Conservation (phyloP, 2,888 invertebrate species). For the Arrhopalites spinosus region DNA sequence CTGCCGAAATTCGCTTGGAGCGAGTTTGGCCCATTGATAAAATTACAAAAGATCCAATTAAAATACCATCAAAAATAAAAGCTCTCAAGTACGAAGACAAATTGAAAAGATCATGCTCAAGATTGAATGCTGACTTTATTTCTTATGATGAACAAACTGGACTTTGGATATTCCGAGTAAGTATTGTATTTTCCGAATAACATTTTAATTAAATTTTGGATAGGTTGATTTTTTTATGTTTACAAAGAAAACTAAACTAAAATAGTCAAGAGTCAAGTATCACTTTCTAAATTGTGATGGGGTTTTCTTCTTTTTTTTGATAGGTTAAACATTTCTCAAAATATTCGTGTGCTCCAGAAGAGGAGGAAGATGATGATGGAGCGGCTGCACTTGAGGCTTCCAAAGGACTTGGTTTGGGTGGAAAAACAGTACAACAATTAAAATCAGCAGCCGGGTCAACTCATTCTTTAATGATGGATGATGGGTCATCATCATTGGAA, state of each 20-base stretch:
- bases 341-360: conserved; percentile 86
- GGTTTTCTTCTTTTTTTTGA: conserved; percentile 32
- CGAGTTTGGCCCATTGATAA: conserved; percentile 93
- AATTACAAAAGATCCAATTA: conserved; percentile 76
- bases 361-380: conserved; percentile 68
- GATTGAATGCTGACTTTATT: conserved; percentile 48
- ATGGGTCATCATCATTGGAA: neutral
- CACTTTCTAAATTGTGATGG: too few relatives aligned
- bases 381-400: neutral
- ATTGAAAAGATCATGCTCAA: conserved; percentile 44
- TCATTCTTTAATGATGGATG: conserved; percentile 34
- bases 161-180: conserved; percentile 51
- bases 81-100: conserved; percentile 49
- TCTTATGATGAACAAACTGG: conserved; percentile 48
- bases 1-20: conserved; percentile 85
- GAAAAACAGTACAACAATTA: conserved; percentile 33
- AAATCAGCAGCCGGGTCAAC: conserved; percentile 24
- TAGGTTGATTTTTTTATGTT: too few relatives aligned
- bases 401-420: conserved; percentile 26
- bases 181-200: neutral
- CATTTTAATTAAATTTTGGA: too few relatives aligned
- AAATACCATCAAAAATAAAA: conserved; percentile 64
- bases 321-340: conserved; percentile 93
- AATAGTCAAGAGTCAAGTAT: too few relatives aligned
- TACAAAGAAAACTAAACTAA: too few relatives aligned